Evolutionary conservation across 2,113 vertebrate species (phyloP).

Genomic region (Fregata magnificens): DNA sequence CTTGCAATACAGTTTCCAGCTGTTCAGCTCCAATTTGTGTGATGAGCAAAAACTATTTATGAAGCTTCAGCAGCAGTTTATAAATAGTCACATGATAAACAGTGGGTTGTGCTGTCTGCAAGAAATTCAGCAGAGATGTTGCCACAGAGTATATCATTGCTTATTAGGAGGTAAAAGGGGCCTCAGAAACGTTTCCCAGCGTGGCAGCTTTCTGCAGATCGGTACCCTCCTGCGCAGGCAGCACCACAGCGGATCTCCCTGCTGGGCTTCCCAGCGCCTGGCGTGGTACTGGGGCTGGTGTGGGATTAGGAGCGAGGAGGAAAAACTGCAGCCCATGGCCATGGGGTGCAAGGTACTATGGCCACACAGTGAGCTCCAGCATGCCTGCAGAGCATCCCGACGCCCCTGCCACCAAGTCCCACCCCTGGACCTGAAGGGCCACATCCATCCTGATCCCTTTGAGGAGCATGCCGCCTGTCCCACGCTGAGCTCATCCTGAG

Average conservation of each 20-base stretch:
- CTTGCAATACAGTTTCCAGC: constrained; percentile 65
- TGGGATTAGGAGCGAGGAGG: background rate
- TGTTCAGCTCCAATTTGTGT: constrained; percentile 61
- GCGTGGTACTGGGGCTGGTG: rapidly evolving
- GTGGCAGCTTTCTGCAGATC: background rate
- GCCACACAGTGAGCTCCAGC: background rate
- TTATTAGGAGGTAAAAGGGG: background rate
- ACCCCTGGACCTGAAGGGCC: rapidly evolving
- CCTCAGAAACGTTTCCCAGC: background rate
- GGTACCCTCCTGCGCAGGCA: background rate
- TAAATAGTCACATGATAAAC: constrained; percentile 61
- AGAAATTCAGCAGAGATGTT: background rate
- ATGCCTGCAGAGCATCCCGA: background rate
- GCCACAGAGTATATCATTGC: background rate
- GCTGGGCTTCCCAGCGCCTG: background rate
- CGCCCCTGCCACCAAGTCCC: background rate
- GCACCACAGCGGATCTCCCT: background rate
- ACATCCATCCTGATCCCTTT: background rate
- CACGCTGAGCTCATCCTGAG: rapidly evolving
- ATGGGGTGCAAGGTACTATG: background rate
- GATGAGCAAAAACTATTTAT: constrained; percentile 51
- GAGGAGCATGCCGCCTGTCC: background rate
- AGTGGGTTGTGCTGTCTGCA: background rate
- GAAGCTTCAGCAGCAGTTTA: constrained; percentile 9
- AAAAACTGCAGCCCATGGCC: background rate